These are phyloP conservation scores for Tinamus guttatus DNA, from an alignment of 2,113 vertebrate genomes.

Conservation along the genomic window DNA sequence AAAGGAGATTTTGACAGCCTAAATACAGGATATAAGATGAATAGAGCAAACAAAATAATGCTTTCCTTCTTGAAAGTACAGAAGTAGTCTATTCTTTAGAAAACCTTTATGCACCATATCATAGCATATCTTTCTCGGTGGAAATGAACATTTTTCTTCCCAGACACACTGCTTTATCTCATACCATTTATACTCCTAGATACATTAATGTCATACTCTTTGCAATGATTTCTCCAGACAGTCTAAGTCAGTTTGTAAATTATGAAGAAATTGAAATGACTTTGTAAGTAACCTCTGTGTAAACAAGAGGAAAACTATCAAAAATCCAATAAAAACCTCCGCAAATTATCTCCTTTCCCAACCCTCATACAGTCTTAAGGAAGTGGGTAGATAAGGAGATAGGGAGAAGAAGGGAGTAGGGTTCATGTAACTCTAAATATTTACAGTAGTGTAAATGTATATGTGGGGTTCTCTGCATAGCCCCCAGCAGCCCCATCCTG, in stretches of 20 bases:
- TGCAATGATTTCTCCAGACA: background rate
- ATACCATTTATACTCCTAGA: background rate
- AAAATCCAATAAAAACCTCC: background rate
- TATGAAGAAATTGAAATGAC: background rate
- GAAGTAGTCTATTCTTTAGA: background rate
- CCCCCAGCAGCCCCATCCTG: background rate
- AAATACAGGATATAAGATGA: constrained; percentile 49
- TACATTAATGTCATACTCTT: background rate
- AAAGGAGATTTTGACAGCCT: constrained; percentile 23
- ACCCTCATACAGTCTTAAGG: background rate
- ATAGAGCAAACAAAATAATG: constrained; percentile 41
- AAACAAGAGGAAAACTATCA: background rate
- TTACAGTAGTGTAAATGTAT: background rate
- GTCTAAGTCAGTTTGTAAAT: background rate
- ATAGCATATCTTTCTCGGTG: background rate
- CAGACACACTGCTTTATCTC: background rate
- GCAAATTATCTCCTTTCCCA: fast-evolving
- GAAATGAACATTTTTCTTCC: background rate
- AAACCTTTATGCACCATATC: background rate
- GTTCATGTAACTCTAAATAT: background rate
- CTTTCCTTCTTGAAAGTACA: constrained; percentile 7
- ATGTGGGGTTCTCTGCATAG: background rate
- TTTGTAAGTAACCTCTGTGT: background rate
- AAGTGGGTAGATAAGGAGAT: background rate
- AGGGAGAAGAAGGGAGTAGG: background rate